Conservation (phyloP, 1,140 invertebrate species). For the Atopsyche davidsoni region DNA sequence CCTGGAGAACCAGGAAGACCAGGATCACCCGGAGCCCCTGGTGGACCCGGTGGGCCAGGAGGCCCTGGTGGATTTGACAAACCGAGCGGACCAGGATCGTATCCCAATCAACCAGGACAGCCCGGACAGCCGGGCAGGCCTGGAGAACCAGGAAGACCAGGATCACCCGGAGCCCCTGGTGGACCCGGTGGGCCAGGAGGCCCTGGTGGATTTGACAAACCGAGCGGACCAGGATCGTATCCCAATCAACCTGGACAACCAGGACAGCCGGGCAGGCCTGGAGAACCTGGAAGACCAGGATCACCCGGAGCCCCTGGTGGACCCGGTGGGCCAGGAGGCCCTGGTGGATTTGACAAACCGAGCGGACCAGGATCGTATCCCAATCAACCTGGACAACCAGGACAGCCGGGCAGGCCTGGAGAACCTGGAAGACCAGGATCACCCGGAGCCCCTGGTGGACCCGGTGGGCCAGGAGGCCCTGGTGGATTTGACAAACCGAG, state of each 20-base stretch:
- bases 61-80: slow-evolving; percentile 7
- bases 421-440: no score
- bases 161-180: slow-evolving; percentile 16
- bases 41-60: neutral
- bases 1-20: slow-evolving; percentile 15
- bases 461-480: no score
- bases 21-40: slow-evolving; percentile 2
- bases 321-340: slow-evolving; percentile 6
- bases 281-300: slow-evolving; percentile 17
- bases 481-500: no score
- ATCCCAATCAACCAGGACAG: no score
- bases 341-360: no score
- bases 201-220: slow-evolving; percentile 15
- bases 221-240: slow-evolving; percentile 7
- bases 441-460: no score
- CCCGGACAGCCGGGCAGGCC: slow-evolving; percentile 16
- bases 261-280: slow-evolving; percentile 9
- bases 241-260: no score
- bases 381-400: no score
- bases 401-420: no score
- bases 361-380: no score
- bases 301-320: slow-evolving; percentile 12
- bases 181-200: slow-evolving; percentile 2
- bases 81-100: no score
- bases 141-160: slow-evolving; percentile 11